Base-by-base conservation (phyloP, 2,797 vertebrate genomes). In the Rhyacichthys aspro region DNA sequence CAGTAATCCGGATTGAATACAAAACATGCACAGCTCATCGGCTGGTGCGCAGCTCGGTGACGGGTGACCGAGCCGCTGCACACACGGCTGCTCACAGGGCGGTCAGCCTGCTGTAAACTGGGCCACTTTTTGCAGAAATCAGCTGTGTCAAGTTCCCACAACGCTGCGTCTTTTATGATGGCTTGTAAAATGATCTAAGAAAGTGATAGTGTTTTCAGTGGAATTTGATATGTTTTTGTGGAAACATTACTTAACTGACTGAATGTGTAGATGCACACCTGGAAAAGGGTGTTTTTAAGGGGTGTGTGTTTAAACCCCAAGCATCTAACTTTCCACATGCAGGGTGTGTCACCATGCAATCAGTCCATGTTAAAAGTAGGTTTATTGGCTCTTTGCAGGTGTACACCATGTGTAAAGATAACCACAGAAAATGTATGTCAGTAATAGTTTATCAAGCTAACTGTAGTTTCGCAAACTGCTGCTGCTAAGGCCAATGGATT, bases 1-100 rank as follows among this genome's bases (percentile, higher is more conserved):
- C 50, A 37, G 55, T 79, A 75, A 79, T 78, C 63, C 7, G 19
- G 47, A 55, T 59, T 70, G 52, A 81, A 75, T 14, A 17, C 55
- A 10, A 45, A 75, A 39, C 64, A 65, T 53, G 58, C 44, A 55
- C 54, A 62, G 45, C 53, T 58, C 52, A 53, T 55, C 43, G 49
- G 34, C 47, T 49, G 32, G 17, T 53, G 63, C 5, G 39, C 44
- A 36, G 63, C 59, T 73, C 58, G 63, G 70, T 58, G 55, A 59
- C 7, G 42, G 67, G 33, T 33, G 48, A 63, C 41, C 53, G 6
- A 36, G 66, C 59, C 1, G 34, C 53, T 53, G 9, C 45, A 67
- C 67, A 59, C 71, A 23, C 57, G 5, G 5, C 54, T 36, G 44
- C 60, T 46, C 52, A 9, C n/a, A n/a, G n/a, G n/a, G n/a, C 50